Conservation (phyloP, 2,888 invertebrate species). For the Syritta pipiens region DNA sequence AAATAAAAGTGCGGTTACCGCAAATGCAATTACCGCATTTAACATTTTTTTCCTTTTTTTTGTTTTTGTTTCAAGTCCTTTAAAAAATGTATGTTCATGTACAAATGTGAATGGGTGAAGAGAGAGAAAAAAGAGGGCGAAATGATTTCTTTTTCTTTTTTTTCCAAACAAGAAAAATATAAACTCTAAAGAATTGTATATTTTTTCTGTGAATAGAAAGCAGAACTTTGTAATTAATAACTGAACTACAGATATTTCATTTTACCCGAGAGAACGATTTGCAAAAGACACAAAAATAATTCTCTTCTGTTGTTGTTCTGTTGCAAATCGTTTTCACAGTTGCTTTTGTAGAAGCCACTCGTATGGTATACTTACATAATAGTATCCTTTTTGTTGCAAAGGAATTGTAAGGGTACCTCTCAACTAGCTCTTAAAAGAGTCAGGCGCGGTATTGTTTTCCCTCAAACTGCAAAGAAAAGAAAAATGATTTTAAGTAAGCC, state of each 20-base stretch:
- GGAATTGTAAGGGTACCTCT: conserved; percentile 65
- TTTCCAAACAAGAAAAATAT: conserved; percentile 29
- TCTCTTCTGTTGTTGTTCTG: neutral
- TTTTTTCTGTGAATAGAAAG: conserved; percentile 55
- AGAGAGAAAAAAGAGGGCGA: neutral
- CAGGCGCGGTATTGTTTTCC: conserved; percentile 47
- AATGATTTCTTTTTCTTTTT: neutral
- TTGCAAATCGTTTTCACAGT: conserved; percentile 25
- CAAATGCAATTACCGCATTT: conserved; percentile 32
- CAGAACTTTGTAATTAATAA: conserved; percentile 55
- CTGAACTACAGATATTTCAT: conserved; percentile 53
- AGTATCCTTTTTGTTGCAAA: conserved; percentile 57
- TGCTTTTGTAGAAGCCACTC: neutral
- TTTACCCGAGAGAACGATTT: conserved; percentile 21
- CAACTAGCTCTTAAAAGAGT: conserved; percentile 68
- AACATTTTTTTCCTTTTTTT: conserved; percentile 28
- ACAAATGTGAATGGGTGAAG: conserved; percentile 5
- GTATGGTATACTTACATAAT: conserved; percentile 51
- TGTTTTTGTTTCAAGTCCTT: conserved; percentile 6
- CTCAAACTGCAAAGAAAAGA: conserved; percentile 52
- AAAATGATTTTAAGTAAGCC: too few relatives aligned
- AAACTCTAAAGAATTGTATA: conserved; percentile 26
- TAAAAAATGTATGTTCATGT: neutral
- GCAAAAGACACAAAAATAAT: neutral
- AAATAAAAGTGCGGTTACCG: neutral